Evolutionary conservation across 2,888 invertebrate species (phyloP), one percentile per base, ranked within the genome.

Genomic region (Chrysolina oricalcia): DNA sequence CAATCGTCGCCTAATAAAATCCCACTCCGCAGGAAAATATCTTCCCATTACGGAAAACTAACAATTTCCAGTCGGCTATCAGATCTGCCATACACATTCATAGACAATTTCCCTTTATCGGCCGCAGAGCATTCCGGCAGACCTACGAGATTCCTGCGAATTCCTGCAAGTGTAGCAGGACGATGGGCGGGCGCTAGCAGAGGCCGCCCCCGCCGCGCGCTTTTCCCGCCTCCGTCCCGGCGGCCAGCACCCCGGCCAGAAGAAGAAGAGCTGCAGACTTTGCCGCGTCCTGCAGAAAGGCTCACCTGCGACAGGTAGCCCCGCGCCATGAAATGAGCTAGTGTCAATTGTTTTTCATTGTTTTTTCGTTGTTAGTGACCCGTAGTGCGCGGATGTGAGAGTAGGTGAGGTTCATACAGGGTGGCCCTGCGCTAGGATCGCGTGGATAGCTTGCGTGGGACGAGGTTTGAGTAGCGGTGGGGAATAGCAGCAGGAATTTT

Each of bases 101-200:
- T 23, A 53, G 53, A 53, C 53, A 21, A 53, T 53, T 53, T 53
- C 53, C 53, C 21, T 53, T 53, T 53, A 53, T 53, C 53, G 53
- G 17, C 48, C 5, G 0, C 56, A 3, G 53, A 40, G 68, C 50
- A 11, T 27, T 50, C 67, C 50, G 35, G 17, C 66, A 77, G 75
- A 71, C 72, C 75, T 46, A 74, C 77, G 72, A 67, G 77, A 76
- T 73, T 74, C 80, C 74, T 73, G 74, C 77, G n/a, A 70, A 78
- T 78, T 82, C 81, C 80, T 80, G 84, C 82, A 82, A 84, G 77
- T 82, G 82, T 82, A 80, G 81, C 83, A 81, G 81, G 83, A 81
- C 78, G 78, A 76, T 77, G 80, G 84, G 81, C 83, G 84, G 80
- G 75, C 78, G 73, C 74, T 63, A 9, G 70, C 43, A 63, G 74